A percentile compares a stretch with the other conserved stretches of the same genome.
phyloP scores from a whole-genome alignment of 2,113 vertebrate genomes.

The Erythrolamprus reginae region DNA sequence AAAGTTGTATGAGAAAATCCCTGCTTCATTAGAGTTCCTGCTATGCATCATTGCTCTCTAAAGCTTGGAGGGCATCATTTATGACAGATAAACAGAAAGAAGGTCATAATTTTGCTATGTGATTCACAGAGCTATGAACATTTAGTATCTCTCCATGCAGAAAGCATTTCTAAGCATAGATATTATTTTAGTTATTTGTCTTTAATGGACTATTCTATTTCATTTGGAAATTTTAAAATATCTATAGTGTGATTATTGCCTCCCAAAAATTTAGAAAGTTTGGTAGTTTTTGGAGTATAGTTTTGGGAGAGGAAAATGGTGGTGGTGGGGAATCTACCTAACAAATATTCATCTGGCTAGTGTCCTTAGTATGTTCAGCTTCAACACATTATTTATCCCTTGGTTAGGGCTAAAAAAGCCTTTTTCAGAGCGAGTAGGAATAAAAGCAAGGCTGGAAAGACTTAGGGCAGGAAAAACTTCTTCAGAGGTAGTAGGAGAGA shows the following conservation, averaged over 20 bases:
- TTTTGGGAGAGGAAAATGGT: no score
- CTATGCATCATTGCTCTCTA: neutral
- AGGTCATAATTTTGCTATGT: neutral
- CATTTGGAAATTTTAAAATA: neutral
- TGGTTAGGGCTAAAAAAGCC: no score
- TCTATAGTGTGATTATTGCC: neutral
- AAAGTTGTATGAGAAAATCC: neutral
- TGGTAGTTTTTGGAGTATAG: no score
- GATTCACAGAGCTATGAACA: neutral
- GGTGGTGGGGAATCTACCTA: no score
- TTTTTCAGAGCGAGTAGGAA: no score
- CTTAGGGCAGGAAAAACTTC: no score
- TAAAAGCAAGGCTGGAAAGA: no score
- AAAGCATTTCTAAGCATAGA: neutral
- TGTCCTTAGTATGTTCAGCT: no score
- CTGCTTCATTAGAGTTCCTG: neutral
- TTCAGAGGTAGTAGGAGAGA: no score
- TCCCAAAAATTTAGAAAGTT: neutral
- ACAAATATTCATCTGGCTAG: no score
- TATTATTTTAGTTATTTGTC: neutral
- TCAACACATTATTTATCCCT: no score
- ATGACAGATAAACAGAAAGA: neutral
- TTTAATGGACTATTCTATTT: neutral
- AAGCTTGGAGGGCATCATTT: conserved; percentile 5
- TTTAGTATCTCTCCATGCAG: neutral